Percentiles rank a stretch among this genome's conserved stretches.
phyloP scores from a whole-genome alignment of 2,113 vertebrate genomes.

The Diphyllodes magnificus region DNA sequence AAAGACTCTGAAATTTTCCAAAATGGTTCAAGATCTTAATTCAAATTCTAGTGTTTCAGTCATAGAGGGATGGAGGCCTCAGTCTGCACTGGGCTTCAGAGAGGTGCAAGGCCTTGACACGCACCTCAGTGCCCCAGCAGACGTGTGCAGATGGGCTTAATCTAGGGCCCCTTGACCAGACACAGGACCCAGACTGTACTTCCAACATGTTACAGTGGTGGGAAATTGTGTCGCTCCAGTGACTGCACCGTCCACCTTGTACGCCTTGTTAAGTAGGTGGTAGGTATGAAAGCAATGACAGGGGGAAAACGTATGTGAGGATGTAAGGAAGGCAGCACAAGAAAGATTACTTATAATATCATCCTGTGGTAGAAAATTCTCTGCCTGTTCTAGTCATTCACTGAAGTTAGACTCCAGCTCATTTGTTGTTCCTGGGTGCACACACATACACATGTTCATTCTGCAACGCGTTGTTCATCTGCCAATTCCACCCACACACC shows the following conservation, averaged over 20 bases:
- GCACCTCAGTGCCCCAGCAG: neutral
- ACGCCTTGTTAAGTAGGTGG: neutral
- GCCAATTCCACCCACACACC: neutral
- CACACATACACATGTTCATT: neutral
- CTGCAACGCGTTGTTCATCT: neutral
- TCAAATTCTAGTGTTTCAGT: neutral
- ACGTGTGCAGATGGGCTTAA: no score
- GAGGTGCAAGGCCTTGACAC: neutral
- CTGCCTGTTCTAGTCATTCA: neutral
- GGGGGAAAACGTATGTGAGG: rapidly evolving
- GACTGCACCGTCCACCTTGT: rapidly evolving
- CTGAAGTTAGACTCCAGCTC: neutral
- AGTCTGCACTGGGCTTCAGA: neutral
- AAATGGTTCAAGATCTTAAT: neutral
- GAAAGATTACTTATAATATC: neutral
- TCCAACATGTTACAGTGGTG: neutral
- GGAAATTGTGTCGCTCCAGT: neutral
- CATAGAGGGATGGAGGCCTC: neutral
- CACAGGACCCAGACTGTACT: neutral
- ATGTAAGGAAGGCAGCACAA: neutral
- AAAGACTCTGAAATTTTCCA: neutral
- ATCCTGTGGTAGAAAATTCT: neutral
- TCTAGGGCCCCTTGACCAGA: neutral
- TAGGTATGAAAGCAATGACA: neutral
- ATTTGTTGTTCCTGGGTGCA: neutral